phyloP scores from a whole-genome alignment of 1,140 invertebrate genomes.

The Conus betulinus region DNA sequence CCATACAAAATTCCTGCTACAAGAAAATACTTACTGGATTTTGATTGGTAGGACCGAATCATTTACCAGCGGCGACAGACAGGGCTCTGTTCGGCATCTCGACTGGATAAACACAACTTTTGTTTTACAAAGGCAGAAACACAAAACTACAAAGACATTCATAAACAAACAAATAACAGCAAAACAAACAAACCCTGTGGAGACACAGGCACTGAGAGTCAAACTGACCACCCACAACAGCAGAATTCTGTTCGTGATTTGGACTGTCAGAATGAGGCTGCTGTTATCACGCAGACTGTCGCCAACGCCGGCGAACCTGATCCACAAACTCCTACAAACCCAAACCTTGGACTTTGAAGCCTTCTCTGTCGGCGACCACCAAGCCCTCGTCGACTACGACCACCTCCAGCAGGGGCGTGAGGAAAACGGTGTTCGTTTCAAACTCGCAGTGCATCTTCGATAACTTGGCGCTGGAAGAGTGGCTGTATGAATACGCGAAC shows the following conservation, averaged over 20 bases:
- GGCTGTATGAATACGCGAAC: conserved; percentile 91
- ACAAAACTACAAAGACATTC: neutral
- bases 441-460: conserved; percentile 91
- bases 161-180: neutral
- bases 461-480: conserved; percentile 95
- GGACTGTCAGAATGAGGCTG: neutral
- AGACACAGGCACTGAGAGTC: too few relatives aligned
- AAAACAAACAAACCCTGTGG: neutral
- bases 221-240: neutral
- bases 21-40: too few relatives aligned
- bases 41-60: too few relatives aligned
- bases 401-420: neutral
- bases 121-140: too few relatives aligned
- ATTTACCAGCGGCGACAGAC: too few relatives aligned
- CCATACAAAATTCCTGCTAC: too few relatives aligned
- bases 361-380: too few relatives aligned
- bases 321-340: neutral
- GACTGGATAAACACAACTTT: too few relatives aligned
- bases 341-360: neutral
- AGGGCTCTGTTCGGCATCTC: too few relatives aligned
- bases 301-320: neutral
- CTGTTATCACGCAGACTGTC: neutral
- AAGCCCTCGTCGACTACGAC: neutral
- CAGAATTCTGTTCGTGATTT: neutral
- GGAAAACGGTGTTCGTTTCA: conserved; percentile 79